Conservation (phyloP, 53 echinoderm and acorn worm genomes). For the Henricia sp. region DNA sequence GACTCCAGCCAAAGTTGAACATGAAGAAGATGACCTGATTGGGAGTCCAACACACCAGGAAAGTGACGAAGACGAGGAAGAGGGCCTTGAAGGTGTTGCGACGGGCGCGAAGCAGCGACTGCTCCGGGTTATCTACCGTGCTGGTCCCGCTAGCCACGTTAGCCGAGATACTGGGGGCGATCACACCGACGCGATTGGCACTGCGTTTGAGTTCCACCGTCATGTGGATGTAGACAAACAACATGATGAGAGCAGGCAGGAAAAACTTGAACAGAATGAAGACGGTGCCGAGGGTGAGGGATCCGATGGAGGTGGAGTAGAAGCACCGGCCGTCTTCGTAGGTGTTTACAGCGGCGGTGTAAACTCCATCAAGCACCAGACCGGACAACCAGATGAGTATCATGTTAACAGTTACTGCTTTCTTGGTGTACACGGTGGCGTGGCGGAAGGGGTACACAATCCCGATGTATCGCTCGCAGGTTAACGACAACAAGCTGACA, state of each 20-base stretch:
- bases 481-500: slow-evolving; percentile 36
- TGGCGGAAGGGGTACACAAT: slow-evolving; percentile 56
- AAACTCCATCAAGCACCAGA: slow-evolving; percentile 24
- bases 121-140: slow-evolving; percentile 4
- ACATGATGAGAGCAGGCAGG: slow-evolving; percentile 38
- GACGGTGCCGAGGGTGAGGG: slow-evolving; percentile 19
- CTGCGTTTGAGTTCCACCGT: slow-evolving; percentile 51
- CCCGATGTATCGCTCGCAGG: slow-evolving; percentile 54
- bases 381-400: slow-evolving; percentile 42
- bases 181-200: slow-evolving; percentile 27
- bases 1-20: slow-evolving; percentile 51
- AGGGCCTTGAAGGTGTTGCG: slow-evolving; percentile 57
- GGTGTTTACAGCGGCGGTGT: slow-evolving; percentile 43
- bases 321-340: slow-evolving; percentile 44
- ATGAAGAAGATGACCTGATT: slow-evolving; percentile 64
- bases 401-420: background rate
- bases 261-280: slow-evolving; percentile 49
- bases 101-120: slow-evolving; percentile 51
- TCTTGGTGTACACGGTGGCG: slow-evolving; percentile 30
- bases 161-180: slow-evolving; percentile 6
- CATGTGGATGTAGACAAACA: slow-evolving; percentile 56
- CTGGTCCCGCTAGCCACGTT: background rate
- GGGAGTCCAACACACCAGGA: slow-evolving; percentile 57
- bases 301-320: slow-evolving; percentile 21
- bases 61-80: slow-evolving; percentile 50